Conservation (phyloP, 2,888 invertebrate species). For the Mesodorylaimus sp. region DNA sequence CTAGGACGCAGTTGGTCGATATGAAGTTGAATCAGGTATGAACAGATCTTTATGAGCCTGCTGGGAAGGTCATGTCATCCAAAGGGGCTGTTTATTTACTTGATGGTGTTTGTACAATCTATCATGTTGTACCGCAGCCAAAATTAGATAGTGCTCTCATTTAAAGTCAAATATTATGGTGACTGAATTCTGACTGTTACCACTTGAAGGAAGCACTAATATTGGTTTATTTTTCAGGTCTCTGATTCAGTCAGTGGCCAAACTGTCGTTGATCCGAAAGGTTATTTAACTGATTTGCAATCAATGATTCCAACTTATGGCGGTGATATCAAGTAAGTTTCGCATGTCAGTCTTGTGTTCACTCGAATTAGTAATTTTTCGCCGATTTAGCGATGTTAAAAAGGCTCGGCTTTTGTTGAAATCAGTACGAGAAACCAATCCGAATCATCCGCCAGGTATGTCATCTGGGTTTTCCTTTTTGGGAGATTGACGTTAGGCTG, state of each 20-base stretch:
- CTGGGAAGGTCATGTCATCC: no score
- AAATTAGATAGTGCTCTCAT: no score
- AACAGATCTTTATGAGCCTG: no score
- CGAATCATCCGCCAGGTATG: constrained; percentile 71
- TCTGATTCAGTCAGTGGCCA: constrained; percentile 97
- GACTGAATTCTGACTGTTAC: no score
- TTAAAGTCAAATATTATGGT: no score
- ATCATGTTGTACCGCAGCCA: no score
- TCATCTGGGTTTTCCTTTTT: not conserved
- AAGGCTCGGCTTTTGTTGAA: constrained; percentile 83
- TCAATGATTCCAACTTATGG: constrained; percentile 98
- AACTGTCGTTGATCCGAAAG: constrained; percentile 97
- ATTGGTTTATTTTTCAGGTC: constrained; percentile 28
- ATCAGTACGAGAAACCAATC: constrained; percentile 86
- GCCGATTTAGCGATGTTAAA: constrained; percentile 46
- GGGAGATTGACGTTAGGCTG: not conserved
- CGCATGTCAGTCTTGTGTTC: no score
- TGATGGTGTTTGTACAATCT: no score
- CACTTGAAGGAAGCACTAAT: no score
- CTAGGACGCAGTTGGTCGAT: constrained; percentile 94
- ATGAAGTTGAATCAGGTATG: constrained; percentile 72
- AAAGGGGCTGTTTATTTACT: no score
- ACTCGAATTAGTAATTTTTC: not conserved
- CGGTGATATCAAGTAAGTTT: constrained; percentile 42
- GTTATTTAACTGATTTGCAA: constrained; percentile 94